These are phyloP conservation scores for Florisuga fusca DNA, from an alignment of 2,797 vertebrate species.

Conservation along the genomic window DNA sequence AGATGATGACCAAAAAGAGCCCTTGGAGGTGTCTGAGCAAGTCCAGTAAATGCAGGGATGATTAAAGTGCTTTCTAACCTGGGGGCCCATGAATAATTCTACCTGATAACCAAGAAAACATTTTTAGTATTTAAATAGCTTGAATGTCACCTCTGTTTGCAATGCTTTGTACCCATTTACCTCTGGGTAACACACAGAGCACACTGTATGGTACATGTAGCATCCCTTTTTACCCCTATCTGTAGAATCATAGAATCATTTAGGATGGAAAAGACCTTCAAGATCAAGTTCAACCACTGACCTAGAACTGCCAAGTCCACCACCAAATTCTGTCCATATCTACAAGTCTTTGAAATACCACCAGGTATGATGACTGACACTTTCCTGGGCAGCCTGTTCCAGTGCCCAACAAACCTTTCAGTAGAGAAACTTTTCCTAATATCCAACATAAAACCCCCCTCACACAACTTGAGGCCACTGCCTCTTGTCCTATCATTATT, in stretches of 20 bases:
- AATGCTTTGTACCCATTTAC: constrained; percentile 22
- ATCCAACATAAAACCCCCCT: too few relatives aligned
- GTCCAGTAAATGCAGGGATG: neutral
- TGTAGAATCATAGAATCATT: neutral
- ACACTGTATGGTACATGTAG: neutral
- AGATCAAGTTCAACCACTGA: too few relatives aligned
- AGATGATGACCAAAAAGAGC: neutral
- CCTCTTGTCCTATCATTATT: too few relatives aligned
- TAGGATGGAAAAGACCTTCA: too few relatives aligned
- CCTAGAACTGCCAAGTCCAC: too few relatives aligned
- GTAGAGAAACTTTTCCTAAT: too few relatives aligned
- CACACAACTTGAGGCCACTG: too few relatives aligned
- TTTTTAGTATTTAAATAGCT: constrained; percentile 27
- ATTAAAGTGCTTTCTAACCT: neutral
- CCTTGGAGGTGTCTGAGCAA: neutral
- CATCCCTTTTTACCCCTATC: neutral
- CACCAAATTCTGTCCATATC: too few relatives aligned
- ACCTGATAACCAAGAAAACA: constrained; percentile 3
- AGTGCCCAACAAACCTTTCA: too few relatives aligned
- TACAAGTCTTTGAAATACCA: too few relatives aligned
- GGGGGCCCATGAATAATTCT: neutral
- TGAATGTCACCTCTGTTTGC: constrained; percentile 4
- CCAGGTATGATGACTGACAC: too few relatives aligned
- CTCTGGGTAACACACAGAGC: neutral
- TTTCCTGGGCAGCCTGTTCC: too few relatives aligned